Conservation (phyloP, 2,888 invertebrate genomes). For the Isotomurus palustris region DNA sequence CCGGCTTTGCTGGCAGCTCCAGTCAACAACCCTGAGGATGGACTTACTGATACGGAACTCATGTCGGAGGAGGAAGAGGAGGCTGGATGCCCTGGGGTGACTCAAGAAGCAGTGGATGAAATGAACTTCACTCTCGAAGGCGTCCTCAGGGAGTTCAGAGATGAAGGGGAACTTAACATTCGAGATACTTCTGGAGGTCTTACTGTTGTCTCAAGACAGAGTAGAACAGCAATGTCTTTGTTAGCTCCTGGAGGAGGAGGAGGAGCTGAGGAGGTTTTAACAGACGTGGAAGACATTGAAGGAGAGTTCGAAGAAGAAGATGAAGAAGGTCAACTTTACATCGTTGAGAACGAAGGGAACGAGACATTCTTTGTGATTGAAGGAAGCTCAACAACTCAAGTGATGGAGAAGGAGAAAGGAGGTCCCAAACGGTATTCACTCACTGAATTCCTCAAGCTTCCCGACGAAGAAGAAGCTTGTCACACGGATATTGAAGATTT, state of each 20-base stretch:
- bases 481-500: conserved; percentile 54
- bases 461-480: conserved; percentile 53
- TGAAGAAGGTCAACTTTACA: background rate
- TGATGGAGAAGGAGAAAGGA: conserved; percentile 2
- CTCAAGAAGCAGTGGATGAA: too few species aligned
- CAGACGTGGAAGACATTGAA: conserved; percentile 26
- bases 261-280: conserved; percentile 4
- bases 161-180: conserved; percentile 33
- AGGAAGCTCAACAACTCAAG: too few species aligned
- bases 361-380: too few species aligned
- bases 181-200: conserved; percentile 30
- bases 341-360: too few species aligned
- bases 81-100: background rate
- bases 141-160: conserved; percentile 27
- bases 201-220: conserved; percentile 18
- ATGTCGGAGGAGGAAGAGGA: conserved; percentile 36
- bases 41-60: conserved; percentile 38
- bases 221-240: background rate
- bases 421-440: background rate
- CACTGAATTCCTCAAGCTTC: conserved; percentile 2
- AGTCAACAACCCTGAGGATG: conserved; percentile 17
- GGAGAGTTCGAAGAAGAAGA: conserved; percentile 12
- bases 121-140: conserved; percentile 16
- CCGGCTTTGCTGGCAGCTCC: background rate
- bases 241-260: background rate